Evolutionary conservation across 2,888 invertebrate species (phyloP).

Genomic region (Apodemia hepburni): DNA sequence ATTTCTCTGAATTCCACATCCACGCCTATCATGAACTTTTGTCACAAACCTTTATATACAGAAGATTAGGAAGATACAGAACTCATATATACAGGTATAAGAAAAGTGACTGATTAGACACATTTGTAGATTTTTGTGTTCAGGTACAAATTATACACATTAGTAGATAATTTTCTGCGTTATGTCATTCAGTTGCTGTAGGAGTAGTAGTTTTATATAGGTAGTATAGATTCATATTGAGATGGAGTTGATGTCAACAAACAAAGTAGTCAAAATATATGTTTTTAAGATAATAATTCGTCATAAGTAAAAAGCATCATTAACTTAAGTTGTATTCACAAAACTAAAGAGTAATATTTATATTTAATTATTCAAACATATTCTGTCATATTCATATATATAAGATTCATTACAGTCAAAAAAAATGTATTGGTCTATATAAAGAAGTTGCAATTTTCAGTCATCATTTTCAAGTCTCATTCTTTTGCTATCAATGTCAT

Average conservation of each 20-base stretch:
- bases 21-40: no score
- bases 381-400: conserved; percentile 11
- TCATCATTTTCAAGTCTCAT: conserved; percentile 39
- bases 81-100: no score
- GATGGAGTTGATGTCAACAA: background rate
- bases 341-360: conserved; percentile 3
- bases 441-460: conserved; percentile 22
- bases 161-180: no score
- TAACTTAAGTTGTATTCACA: background rate
- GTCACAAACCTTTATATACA: no score
- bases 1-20: no score
- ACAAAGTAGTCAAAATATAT: conserved; percentile 11
- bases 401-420: conserved; percentile 2
- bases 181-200: background rate
- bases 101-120: no score
- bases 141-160: no score
- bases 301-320: conserved; percentile 9
- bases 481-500: conserved; percentile 50
- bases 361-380: background rate
- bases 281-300: conserved; percentile 6
- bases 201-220: background rate
- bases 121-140: no score
- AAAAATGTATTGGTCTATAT: conserved; percentile 8
- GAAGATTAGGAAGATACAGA: no score
- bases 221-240: background rate